A percentile compares a stretch with the other conserved stretches of the same genome.
These are phyloP conservation scores for Typhlomys cinereus DNA, from an alignment of 2,113 vertebrate genomes.

Conservation along the genomic window DNA sequence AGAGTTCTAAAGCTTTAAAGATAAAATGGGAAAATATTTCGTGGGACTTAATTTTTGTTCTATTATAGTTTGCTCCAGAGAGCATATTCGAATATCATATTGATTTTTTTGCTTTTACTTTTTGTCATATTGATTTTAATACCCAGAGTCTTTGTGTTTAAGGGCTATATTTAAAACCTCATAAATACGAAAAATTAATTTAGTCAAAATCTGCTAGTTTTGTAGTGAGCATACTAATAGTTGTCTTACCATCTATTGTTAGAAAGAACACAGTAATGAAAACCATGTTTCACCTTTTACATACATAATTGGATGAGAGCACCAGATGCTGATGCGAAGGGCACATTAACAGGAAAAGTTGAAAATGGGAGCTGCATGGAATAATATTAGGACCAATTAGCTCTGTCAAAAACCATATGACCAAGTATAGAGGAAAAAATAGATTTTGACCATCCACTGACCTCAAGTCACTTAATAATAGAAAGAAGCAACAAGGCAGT, in stretches of 20 bases:
- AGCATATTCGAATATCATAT: constrained; percentile 31
- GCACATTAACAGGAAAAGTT: constrained; percentile 36
- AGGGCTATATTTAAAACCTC: constrained; percentile 4
- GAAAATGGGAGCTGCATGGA: constrained; percentile 40
- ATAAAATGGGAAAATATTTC: constrained; percentile 40
- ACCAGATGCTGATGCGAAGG: constrained; percentile 61
- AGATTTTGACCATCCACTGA: constrained; percentile 52
- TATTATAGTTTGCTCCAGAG: background rate
- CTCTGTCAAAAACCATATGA: constrained; percentile 62
- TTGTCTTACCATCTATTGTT: constrained; percentile 48
- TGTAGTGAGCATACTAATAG: constrained; percentile 40
- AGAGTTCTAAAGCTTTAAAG: constrained; percentile 42
- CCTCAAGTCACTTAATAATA: constrained; percentile 31
- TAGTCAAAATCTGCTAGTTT: constrained; percentile 28
- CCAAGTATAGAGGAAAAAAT: constrained; percentile 30
- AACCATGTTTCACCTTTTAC: constrained; percentile 47
- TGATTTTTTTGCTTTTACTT: constrained; percentile 35
- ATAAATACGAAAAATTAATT: constrained; percentile 26
- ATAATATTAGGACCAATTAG: constrained; percentile 54
- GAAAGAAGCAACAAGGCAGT: constrained; percentile 14
- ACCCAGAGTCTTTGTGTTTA: constrained; percentile 9
- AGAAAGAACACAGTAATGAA: constrained; percentile 47
- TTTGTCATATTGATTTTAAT: constrained; percentile 33
- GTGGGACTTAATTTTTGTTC: constrained; percentile 34
- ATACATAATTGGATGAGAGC: constrained; percentile 53